These are phyloP conservation scores for Pseudorhiza aurosa DNA, from an alignment of 30 jellyfish, hydroid and myxozoan species.

Conservation along the genomic window DNA sequence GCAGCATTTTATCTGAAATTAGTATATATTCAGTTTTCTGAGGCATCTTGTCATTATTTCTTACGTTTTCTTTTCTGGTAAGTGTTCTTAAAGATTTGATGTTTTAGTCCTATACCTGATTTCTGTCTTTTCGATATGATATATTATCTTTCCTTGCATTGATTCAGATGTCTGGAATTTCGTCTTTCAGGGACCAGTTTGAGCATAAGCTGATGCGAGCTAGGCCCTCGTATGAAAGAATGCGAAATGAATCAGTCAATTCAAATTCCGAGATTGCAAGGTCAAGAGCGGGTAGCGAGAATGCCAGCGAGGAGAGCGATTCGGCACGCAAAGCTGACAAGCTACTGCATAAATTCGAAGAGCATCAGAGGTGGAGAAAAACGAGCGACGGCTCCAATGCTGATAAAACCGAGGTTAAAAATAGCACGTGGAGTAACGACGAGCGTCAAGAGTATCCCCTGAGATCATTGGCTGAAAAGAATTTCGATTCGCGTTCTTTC, in stretches of 20 bases:
- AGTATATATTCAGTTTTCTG: too few species aligned
- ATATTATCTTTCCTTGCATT: too few species aligned
- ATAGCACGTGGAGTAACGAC: background rate
- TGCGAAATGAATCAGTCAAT: background rate
- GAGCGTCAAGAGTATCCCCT: constrained; percentile 30
- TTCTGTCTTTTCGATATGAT: too few species aligned
- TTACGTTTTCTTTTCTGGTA: too few species aligned
- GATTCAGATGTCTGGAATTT: too few species aligned
- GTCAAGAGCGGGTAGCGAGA: background rate
- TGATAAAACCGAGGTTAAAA: background rate
- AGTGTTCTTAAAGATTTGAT: too few species aligned
- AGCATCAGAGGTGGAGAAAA: background rate
- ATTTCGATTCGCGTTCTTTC: background rate
- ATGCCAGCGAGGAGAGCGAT: background rate
- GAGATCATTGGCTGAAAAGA: constrained; percentile 31
- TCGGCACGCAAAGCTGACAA: background rate
- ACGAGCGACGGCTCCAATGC: background rate
- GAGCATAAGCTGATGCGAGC: background rate
- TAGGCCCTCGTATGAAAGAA: background rate
- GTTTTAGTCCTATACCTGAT: too few species aligned
- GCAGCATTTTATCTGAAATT: too few species aligned
- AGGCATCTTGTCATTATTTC: too few species aligned
- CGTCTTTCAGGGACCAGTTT: constrained; percentile 32
- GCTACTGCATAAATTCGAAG: background rate
- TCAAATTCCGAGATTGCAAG: background rate